Conservation (phyloP, 2,797 vertebrate genomes). For the Hypotaenidia philippensis region DNA sequence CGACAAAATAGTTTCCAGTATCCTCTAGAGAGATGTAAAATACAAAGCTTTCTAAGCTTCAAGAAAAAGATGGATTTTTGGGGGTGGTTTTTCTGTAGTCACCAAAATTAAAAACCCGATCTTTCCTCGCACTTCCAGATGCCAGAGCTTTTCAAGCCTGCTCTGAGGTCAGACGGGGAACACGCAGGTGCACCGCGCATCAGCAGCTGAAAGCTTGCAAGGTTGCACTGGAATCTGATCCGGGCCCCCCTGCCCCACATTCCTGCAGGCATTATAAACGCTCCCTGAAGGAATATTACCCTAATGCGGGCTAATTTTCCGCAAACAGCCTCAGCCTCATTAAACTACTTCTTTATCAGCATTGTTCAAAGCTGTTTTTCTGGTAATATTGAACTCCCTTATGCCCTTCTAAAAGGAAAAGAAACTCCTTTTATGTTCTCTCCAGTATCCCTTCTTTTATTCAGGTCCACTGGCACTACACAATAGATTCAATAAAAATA, state of each 20-base stretch:
- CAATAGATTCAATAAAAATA: conserved; percentile 55
- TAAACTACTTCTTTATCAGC: conserved; percentile 57
- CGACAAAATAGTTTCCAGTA: neutral
- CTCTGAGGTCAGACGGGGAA: conserved; percentile 77
- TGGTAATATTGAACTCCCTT: conserved; percentile 44
- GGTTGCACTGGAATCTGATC: conserved; percentile 86
- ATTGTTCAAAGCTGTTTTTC: conserved; percentile 66
- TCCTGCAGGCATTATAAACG: conserved; percentile 81
- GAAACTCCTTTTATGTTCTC: conserved; percentile 53
- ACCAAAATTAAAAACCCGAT: conserved; percentile 65
- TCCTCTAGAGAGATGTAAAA: neutral
- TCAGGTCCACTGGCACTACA: conserved; percentile 26
- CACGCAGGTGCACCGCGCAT: conserved; percentile 82
- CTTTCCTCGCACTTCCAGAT: conserved; percentile 69
- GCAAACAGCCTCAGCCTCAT: conserved; percentile 66
- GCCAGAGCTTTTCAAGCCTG: conserved; percentile 75
- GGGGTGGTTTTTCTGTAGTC: neutral
- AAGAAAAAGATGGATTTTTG: neutral
- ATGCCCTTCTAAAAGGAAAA: neutral
- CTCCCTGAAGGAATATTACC: conserved; percentile 77
- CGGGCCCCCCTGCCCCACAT: conserved; percentile 75
- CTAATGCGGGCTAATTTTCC: conserved; percentile 74
- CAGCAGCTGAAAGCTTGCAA: conserved; percentile 80
- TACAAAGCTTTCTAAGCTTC: neutral
- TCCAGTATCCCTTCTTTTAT: conserved; percentile 32